Evolutionary conservation across 2,888 invertebrate genomes (phyloP).

Genomic region (Caenorhabditis parvicauda): DNA sequence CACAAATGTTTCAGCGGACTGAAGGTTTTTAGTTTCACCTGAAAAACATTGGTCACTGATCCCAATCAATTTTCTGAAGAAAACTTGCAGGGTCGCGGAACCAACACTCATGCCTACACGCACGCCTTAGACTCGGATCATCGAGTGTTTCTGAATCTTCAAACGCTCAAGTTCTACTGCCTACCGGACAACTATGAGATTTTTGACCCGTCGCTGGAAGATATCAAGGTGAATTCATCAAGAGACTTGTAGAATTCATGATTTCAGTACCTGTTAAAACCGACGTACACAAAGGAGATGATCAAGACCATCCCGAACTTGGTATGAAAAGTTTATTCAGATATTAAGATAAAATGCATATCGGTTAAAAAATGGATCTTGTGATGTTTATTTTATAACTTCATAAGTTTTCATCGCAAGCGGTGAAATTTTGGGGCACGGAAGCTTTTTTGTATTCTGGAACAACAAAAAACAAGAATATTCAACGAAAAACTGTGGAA

Average conservation of each 20-base stretch:
- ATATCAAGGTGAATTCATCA: constrained; percentile 73
- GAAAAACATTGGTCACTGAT: no score
- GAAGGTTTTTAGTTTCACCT: no score
- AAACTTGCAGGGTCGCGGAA: constrained; percentile 83
- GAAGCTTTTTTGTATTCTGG: no score
- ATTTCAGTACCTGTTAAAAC: constrained; percentile 84
- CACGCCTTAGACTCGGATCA: constrained; percentile 97
- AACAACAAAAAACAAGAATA: no score
- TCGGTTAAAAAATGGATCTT: background rate
- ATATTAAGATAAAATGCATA: background rate
- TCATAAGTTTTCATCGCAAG: no score
- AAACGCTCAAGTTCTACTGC: constrained; percentile 95
- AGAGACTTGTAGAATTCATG: constrained; percentile 5
- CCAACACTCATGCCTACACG: constrained; percentile 96
- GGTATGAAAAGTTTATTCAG: constrained; percentile 3
- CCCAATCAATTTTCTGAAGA: no score
- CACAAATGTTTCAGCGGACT: no score
- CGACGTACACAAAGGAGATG: constrained; percentile 83
- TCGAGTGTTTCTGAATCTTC: constrained; percentile 89
- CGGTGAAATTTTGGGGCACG: no score
- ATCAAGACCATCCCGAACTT: constrained; percentile 76
- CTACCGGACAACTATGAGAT: constrained; percentile 99
- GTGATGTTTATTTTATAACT: background rate
- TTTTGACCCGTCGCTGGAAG: constrained; percentile 90
- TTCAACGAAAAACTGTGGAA: no score